Base-by-base conservation (phyloP, 1,140 invertebrate genomes). In the Ptiloglossa arizonensis region DNA sequence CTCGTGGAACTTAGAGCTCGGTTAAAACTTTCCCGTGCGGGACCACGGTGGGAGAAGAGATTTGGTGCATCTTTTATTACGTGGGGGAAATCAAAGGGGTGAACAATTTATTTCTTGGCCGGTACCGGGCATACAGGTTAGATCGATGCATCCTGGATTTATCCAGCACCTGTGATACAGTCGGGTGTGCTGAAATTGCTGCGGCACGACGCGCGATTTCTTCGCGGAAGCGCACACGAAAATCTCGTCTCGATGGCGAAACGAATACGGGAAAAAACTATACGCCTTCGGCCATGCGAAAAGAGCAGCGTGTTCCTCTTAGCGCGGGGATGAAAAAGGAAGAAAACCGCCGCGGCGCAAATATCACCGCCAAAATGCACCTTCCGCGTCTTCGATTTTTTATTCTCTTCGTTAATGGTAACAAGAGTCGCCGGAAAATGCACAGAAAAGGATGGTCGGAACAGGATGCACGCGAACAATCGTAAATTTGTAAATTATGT, bases 81-180 rank as follows among this genome's bases (percentile, higher is more conserved):
- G 19, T 74, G 60, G 15, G 71, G 71, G 71, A 74, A 74, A 74
- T 74, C 71, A 74, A 60, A 74, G 60, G 56, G 48, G 71, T 66
- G 41, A 74, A 74, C 71, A 56, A 66, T 74, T 66, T 74, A 66
- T 64, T 74, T 74, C 60, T 38, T 19, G 24, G n/a, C 15, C 8
- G 15, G 60, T 27, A 22, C 22, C 17, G 9, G 24, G 11, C 24
- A 32, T 22, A 15, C 0, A 15, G 44, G 44, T 17, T 32, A 24
- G 41, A 35, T 74, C 71, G 35, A 54, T 66, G 71, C 35, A 74
- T 74, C 13, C 35, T 13, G 46, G 15, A 74, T 64, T 64, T 56
- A 44, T 54, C 60, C 5, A 9, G 48, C 27, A 35, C 8, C n/a
- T 64, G 27, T 52, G 22, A 24, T 48, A 60, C 24, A 46, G 29